A percentile compares a stretch with the other conserved stretches of the same genome.
These are phyloP conservation scores for Antedon bifida DNA, from an alignment of 35 echinoderm and acorn worm genomes.

Conservation along the genomic window DNA sequence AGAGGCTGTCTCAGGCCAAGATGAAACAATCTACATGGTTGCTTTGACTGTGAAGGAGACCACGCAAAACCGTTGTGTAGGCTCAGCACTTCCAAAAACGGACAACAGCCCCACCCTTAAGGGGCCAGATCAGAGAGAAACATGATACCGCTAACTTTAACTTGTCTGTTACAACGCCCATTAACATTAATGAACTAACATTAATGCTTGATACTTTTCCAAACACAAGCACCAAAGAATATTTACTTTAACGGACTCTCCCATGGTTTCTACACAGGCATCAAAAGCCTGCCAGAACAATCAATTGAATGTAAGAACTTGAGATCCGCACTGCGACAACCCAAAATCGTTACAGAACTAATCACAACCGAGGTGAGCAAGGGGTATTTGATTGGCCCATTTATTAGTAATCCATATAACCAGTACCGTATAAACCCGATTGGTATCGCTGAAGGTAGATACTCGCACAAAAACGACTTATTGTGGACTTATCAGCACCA, in stretches of 20 bases:
- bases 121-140: too few species aligned
- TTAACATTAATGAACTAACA: background rate
- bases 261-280: background rate
- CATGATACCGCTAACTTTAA: background rate
- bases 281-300: background rate
- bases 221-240: background rate
- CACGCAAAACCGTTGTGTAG: background rate
- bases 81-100: background rate
- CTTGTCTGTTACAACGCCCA: background rate
- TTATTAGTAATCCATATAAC: too few species aligned
- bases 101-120: background rate
- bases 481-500: too few species aligned
- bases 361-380: background rate
- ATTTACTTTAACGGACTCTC: background rate
- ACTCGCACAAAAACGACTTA: too few species aligned
- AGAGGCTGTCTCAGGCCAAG: background rate
- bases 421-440: too few species aligned
- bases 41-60: background rate
- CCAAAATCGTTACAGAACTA: background rate
- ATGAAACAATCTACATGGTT: background rate
- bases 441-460: too few species aligned
- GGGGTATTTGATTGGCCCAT: background rate
- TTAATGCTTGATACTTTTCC: background rate
- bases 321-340: background rate
- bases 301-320: background rate